Percentiles rank a stretch among this genome's conserved stretches.
phyloP scores from a whole-genome alignment of 1,140 invertebrate genomes.

The Nasonia longicornis region DNA sequence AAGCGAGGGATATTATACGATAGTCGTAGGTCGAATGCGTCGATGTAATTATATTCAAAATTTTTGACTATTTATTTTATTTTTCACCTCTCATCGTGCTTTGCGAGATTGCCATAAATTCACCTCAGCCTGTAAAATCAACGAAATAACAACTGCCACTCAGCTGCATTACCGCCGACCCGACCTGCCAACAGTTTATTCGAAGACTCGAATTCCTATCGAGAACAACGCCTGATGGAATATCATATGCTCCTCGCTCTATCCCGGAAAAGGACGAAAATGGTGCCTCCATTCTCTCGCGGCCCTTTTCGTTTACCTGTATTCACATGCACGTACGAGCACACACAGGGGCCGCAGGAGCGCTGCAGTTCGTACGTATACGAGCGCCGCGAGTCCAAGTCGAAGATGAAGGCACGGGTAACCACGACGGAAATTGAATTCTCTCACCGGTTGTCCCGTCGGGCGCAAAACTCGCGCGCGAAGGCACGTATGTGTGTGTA shows the following conservation, averaged over 20 bases:
- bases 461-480: slow-evolving; percentile 36
- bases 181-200: background rate
- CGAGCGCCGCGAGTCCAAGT: slow-evolving; percentile 48
- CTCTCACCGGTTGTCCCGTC: slow-evolving; percentile 65
- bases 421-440: slow-evolving; percentile 67
- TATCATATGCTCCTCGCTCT: slow-evolving; percentile 1
- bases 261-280: background rate
- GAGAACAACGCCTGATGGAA: background rate
- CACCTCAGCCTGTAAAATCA: no score
- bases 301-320: background rate
- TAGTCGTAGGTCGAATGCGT: no score
- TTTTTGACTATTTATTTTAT: no score
- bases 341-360: background rate
- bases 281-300: background rate
- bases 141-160: no score
- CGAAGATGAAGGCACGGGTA: slow-evolving; percentile 65
- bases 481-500: background rate
- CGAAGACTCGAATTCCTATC: background rate
- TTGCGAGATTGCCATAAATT: background rate
- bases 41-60: no score
- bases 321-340: background rate
- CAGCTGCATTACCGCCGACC: no score
- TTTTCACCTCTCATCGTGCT: background rate
- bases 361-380: background rate
- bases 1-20: background rate